phyloP scores from a whole-genome alignment of 1,140 invertebrate species.

The Trinorchestia longiramus region DNA sequence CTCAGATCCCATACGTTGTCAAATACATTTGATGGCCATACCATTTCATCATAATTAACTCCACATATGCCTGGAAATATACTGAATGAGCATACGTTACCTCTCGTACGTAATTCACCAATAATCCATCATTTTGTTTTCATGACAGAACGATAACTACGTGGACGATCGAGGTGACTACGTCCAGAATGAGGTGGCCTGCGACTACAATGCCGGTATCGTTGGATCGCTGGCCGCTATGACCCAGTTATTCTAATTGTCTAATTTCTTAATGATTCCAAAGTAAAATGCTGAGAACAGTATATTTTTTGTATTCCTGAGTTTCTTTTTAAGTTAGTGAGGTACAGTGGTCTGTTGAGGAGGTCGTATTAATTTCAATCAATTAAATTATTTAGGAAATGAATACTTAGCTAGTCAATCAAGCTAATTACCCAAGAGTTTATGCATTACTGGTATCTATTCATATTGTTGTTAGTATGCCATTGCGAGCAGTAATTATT shows the following conservation, averaged over 20 bases:
- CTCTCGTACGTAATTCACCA: neutral
- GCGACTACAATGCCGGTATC: conserved; percentile 72
- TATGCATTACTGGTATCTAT: no score
- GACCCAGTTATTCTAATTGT: neutral
- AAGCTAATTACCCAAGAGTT: no score
- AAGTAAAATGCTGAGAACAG: neutral
- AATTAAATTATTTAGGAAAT: no score
- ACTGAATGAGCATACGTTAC: no score
- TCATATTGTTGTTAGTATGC: no score
- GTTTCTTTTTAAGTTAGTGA: neutral
- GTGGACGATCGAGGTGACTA: conserved; percentile 69
- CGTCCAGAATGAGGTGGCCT: conserved; percentile 70
- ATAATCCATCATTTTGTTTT: neutral
- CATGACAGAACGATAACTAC: conserved; percentile 65
- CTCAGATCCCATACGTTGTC: neutral
- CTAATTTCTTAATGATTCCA: neutral
- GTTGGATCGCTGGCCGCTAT: conserved; percentile 59
- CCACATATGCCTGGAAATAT: no score
- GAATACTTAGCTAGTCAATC: no score
- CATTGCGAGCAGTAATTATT: no score
- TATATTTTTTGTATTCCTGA: neutral
- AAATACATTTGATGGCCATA: no score
- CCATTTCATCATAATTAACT: no score
- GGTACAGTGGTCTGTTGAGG: no score
- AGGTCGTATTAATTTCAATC: no score